Base-by-base conservation (phyloP, 1,140 invertebrate species). In the Bombus waltoni region DNA sequence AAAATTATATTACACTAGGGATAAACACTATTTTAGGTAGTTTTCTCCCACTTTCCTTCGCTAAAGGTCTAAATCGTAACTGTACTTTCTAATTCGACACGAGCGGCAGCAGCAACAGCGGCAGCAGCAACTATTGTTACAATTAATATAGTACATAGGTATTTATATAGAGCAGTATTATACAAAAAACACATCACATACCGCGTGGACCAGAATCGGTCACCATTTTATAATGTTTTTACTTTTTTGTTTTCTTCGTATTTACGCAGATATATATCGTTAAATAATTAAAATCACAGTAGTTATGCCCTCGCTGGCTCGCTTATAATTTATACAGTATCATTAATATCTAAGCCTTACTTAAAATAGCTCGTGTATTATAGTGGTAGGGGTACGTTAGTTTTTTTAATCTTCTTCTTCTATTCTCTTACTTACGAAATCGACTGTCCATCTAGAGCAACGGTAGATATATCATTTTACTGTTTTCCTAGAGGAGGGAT, bases 201-300 rank as follows among this genome's bases (percentile, higher is more conserved):
- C 93, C 94, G 93, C 93, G 92, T 89, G 89, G 91, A 93, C 92
- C 76, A 89, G 87, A 88, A 76, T 87, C 90, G 91, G 91, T 88
- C 91, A 88, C 85, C 86, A 88, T 92, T 81, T 86, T 82, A 85
- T 92, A 65, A 93, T 94, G 84, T 92, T 93, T 90, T 88, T 90
- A 91, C 85, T 89, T 91, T 88, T 91, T 90, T 88, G 85, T 91
- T 88, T 90, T 88, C 87, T 86, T 88, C 71, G 57, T 88, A 59
- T 87, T 91, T 90, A 94, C 94, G 93, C 91, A 93, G 76, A 80
- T 94, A 95, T 93, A 87, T 94, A 94, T 94, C 93, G 92, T 95
- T 95, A 95, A 95, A 95, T 95, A 95, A 95, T 95, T 95, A 95
- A 95, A 95, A 95, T 95, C 94, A 95, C 95, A 95, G 95, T 95